Percentiles rank a stretch among this genome's conserved stretches.
Conservation (phyloP, 2,888 invertebrate species). For the Anagyrus pseudococci region DNA sequence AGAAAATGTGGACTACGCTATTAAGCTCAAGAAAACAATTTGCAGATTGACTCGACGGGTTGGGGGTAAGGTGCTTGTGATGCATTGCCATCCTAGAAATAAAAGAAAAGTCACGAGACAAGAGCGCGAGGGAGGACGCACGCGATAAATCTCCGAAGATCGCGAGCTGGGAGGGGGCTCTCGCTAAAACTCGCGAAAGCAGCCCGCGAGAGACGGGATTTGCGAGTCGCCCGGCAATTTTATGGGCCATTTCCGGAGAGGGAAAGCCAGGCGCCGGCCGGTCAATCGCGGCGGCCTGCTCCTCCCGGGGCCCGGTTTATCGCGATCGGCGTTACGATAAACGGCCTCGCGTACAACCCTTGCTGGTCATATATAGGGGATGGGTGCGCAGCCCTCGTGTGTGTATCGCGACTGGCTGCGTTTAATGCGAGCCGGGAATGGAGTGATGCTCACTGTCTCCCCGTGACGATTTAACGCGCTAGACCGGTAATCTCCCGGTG, state of each 20-base stretch:
- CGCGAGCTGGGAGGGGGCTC: too few relatives aligned
- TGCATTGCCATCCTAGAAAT: too few relatives aligned
- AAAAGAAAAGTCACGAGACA: too few relatives aligned
- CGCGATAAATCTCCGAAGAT: too few relatives aligned
- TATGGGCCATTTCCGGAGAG: constrained; percentile 41
- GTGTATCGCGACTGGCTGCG: neutral
- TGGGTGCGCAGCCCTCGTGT: too few relatives aligned
- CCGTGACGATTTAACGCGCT: constrained; percentile 51
- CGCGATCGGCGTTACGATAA: constrained; percentile 45
- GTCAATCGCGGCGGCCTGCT: constrained; percentile 44
- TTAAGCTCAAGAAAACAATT: too few relatives aligned
- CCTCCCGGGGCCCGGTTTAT: constrained; percentile 50
- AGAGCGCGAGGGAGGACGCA: too few relatives aligned
- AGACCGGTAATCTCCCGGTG: constrained; percentile 54
- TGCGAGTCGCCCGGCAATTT: constrained; percentile 38
- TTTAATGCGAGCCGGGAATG: neutral
- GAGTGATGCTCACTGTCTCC: too few relatives aligned
- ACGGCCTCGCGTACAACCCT: constrained; percentile 7
- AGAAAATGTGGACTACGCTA: too few relatives aligned
- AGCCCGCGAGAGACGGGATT: constrained; percentile 19
- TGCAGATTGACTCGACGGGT: too few relatives aligned
- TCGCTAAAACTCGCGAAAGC: constrained; percentile 19
- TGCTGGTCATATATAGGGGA: too few relatives aligned
- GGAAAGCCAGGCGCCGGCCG: constrained; percentile 6
- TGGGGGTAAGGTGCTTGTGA: too few relatives aligned